Evolutionary conservation across 2,888 invertebrate genomes (phyloP).

Genomic region (Spatulosminthurus flaviceps): DNA sequence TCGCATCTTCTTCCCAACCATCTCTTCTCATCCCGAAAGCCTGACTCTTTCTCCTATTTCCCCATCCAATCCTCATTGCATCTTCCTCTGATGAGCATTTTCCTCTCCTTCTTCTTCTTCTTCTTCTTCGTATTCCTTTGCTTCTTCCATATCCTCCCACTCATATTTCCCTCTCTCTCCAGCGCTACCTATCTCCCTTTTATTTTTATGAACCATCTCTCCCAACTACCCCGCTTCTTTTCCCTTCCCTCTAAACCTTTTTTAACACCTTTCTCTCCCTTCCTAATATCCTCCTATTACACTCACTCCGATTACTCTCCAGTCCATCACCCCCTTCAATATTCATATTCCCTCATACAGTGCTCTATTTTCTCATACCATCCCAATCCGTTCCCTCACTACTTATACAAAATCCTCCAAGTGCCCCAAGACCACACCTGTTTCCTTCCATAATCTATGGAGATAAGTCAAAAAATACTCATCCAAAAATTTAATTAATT

Average conservation of each 20-base stretch:
- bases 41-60: neutral
- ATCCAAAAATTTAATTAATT: too few species aligned
- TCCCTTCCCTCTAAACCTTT: neutral
- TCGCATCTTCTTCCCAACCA: slow-evolving; percentile 24
- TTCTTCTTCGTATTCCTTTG: too few species aligned
- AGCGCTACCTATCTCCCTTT: neutral
- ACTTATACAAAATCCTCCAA: too few species aligned
- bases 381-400: too few species aligned
- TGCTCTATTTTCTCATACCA: too few species aligned
- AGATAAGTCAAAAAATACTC: too few species aligned
- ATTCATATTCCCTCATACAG: neutral
- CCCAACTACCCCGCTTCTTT: slow-evolving; percentile 6
- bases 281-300: neutral
- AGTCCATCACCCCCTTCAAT: slow-evolving; percentile 8
- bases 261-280: neutral
- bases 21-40: neutral
- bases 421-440: too few species aligned
- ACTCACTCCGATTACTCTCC: neutral
- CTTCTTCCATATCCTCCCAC: slow-evolving; percentile 8
- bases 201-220: slow-evolving; percentile 23
- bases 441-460: too few species aligned
- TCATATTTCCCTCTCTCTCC: slow-evolving; percentile 22
- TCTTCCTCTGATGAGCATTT: slow-evolving; percentile 13
- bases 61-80: neutral
- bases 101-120: too few species aligned